phyloP scores from a whole-genome alignment of 2,797 vertebrate genomes.

The Enteromius mattozi region DNA sequence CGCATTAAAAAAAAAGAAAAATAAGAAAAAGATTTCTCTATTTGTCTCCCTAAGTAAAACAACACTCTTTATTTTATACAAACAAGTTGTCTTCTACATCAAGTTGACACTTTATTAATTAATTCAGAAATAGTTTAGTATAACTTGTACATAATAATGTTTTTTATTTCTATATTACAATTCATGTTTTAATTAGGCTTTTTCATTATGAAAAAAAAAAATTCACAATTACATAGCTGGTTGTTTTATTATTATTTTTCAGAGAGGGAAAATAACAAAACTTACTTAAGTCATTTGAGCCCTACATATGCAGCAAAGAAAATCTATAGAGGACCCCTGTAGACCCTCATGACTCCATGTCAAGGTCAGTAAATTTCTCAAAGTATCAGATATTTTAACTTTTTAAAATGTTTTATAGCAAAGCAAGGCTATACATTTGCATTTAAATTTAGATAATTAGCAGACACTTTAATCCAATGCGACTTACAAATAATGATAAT shows the following conservation, averaged over 20 bases:
- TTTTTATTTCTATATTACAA: neutral
- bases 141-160: neutral
- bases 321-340: neutral
- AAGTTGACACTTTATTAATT: neutral
- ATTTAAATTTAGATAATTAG: too few species aligned
- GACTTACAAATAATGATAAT: too few species aligned
- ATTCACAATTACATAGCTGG: neutral
- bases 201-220: neutral
- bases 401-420: neutral
- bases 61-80: constrained; percentile 50
- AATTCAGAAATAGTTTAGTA: neutral
- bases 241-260: neutral
- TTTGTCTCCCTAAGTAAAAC: constrained; percentile 52
- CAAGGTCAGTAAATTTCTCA: neutral
- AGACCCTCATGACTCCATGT: neutral
- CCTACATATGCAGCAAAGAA: neutral
- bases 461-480: too few species aligned
- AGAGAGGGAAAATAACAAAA: neutral
- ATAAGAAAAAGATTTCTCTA: constrained; percentile 61
- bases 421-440: neutral
- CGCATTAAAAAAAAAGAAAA: constrained; percentile 68
- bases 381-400: neutral
- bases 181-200: neutral
- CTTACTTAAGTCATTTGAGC: neutral
- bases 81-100: neutral